phyloP scores from a whole-genome alignment of 1,140 invertebrate species.

The Drosophila tsacasi region DNA sequence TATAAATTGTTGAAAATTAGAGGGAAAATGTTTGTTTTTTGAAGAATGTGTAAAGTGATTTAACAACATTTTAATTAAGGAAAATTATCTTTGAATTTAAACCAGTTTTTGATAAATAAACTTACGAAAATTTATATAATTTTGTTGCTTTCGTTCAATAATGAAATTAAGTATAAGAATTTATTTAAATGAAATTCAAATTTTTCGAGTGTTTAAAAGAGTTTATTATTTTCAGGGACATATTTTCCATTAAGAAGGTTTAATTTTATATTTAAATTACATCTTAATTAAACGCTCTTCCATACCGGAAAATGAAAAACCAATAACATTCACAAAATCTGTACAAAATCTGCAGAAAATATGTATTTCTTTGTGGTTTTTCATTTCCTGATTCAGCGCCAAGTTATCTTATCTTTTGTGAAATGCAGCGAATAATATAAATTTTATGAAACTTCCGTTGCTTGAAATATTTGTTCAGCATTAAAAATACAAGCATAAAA shows the following conservation, averaged over 20 bases:
- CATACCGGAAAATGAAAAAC: background rate
- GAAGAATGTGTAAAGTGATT: background rate
- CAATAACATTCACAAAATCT: slow-evolving; percentile 3
- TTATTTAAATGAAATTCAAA: background rate
- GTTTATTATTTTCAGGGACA: background rate
- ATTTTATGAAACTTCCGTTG: slow-evolving; percentile 11
- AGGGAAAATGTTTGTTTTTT: background rate
- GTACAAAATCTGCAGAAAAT: background rate
- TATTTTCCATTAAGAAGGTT: no score
- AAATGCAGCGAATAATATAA: background rate
- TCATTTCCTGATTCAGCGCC: slow-evolving; percentile 8
- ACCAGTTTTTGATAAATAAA: background rate
- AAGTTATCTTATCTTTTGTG: slow-evolving; percentile 23
- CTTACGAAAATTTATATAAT: background rate
- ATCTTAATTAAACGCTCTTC: background rate
- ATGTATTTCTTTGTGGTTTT: background rate
- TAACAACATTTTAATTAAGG: background rate
- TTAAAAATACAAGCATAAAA: slow-evolving; percentile 4
- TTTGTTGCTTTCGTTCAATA: background rate
- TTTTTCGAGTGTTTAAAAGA: no score
- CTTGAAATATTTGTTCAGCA: background rate
- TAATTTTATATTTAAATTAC: no score
- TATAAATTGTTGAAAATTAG: background rate
- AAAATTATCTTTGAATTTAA: background rate
- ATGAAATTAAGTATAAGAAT: background rate